A percentile compares a stretch with the other conserved stretches of the same genome.
These are phyloP conservation scores for human (Homo sapiens) DNA, from an alignment of 2,113 vertebrate genomes.

Conservation along the genomic window DNA sequence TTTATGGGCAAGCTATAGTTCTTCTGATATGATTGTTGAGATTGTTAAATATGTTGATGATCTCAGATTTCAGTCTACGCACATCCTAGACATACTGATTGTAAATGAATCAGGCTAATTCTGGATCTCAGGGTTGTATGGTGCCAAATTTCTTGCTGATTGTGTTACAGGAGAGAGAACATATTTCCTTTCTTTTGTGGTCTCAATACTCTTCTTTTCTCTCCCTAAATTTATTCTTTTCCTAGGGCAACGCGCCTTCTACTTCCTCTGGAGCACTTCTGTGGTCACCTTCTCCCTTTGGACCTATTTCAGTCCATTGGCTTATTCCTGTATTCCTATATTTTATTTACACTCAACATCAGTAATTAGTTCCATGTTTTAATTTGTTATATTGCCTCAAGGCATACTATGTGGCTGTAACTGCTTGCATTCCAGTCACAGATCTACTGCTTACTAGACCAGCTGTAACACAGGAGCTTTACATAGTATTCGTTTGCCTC, in stretches of 20 bases:
- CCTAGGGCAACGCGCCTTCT: background rate
- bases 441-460: background rate
- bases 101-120: background rate
- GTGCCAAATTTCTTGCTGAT: background rate
- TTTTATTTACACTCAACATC: background rate
- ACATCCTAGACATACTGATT: background rate
- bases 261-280: background rate
- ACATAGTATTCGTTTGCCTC: too few relatives aligned
- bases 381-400: background rate
- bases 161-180: background rate
- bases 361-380: background rate
- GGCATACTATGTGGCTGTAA: background rate
- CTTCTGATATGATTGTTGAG: background rate
- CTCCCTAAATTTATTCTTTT: background rate
- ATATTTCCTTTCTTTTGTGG: background rate
- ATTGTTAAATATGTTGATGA: background rate
- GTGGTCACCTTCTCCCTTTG: rapidly evolving
- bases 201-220: background rate
- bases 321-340: background rate
- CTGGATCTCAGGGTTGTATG: background rate
- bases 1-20: background rate
- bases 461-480: too few relatives aligned
- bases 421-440: background rate
- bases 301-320: background rate
- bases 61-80: background rate